These are phyloP conservation scores for Macaca mulatta DNA, from an alignment of 2,113 vertebrate species.

Conservation along the genomic window DNA sequence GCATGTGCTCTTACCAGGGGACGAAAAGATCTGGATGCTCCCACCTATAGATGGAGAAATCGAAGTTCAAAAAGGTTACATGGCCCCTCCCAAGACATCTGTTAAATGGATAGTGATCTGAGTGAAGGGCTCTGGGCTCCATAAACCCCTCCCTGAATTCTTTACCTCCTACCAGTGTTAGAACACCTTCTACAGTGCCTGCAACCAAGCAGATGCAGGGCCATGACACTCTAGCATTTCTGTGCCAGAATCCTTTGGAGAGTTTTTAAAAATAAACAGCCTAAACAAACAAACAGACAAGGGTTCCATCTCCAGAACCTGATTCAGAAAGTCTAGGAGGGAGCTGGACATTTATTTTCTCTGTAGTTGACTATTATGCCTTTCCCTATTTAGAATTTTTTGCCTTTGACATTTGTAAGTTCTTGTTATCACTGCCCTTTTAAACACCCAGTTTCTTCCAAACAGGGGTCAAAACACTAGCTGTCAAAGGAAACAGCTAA, in stretches of 20 bases:
- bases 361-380: background rate
- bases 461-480: background rate
- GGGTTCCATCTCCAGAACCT: background rate
- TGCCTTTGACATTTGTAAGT: background rate
- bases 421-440: background rate
- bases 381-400: background rate
- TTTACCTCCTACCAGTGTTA: background rate
- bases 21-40: background rate
- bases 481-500: background rate
- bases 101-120: background rate
- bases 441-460: background rate
- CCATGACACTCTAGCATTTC: background rate
- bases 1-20: background rate
- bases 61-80: background rate
- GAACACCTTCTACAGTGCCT: background rate
- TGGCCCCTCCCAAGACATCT: background rate
- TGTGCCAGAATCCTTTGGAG: background rate
- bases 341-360: background rate
- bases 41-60: background rate
- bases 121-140: background rate
- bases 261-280: background rate
- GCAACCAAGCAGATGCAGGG: no score
- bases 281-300: background rate
- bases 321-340: background rate
- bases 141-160: background rate